Percentiles rank a stretch among this genome's conserved stretches.
Conservation (phyloP, 2,797 vertebrate genomes). For the Argyrosomus regius region DNA sequence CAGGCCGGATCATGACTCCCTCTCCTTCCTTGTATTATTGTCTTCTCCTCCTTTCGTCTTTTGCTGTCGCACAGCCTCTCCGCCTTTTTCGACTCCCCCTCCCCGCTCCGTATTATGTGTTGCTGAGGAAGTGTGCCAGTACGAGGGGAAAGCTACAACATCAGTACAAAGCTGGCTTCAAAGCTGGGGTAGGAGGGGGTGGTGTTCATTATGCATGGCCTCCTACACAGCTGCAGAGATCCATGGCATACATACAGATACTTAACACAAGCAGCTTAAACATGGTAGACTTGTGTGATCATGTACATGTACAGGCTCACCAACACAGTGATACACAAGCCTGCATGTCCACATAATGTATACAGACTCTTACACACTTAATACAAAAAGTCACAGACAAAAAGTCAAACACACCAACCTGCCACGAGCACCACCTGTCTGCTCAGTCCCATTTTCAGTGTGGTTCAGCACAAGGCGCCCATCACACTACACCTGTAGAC, state of each 20-base stretch:
- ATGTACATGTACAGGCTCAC: slow-evolving; percentile 5
- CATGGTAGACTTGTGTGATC: slow-evolving; percentile 6
- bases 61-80: slow-evolving; percentile 3
- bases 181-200: slow-evolving; percentile 63
- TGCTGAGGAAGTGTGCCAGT: slow-evolving; percentile 66
- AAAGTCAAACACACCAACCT: slow-evolving; percentile 2
- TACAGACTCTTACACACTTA: not conserved
- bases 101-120: slow-evolving; percentile 40
- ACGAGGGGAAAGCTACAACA: slow-evolving; percentile 57
- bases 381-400: not conserved
- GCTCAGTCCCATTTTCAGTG: too few species aligned
- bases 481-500: slow-evolving; percentile 38
- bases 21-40: slow-evolving; percentile 24
- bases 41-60: slow-evolving; percentile 18
- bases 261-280: slow-evolving; percentile 18
- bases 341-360: not conserved
- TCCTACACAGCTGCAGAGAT: slow-evolving; percentile 67
- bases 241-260: slow-evolving; percentile 22
- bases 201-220: slow-evolving; percentile 77
- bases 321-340: not conserved
- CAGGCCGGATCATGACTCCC: slow-evolving; percentile 9
- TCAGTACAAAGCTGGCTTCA: slow-evolving; percentile 68
- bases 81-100: slow-evolving; percentile 14
- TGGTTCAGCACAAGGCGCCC: not conserved
- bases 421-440: too few species aligned